Percentiles rank a stretch among this genome's conserved stretches.
These are phyloP conservation scores for Schlechtendalia chinensis DNA, from an alignment of 1,140 invertebrate genomes.

Conservation along the genomic window DNA sequence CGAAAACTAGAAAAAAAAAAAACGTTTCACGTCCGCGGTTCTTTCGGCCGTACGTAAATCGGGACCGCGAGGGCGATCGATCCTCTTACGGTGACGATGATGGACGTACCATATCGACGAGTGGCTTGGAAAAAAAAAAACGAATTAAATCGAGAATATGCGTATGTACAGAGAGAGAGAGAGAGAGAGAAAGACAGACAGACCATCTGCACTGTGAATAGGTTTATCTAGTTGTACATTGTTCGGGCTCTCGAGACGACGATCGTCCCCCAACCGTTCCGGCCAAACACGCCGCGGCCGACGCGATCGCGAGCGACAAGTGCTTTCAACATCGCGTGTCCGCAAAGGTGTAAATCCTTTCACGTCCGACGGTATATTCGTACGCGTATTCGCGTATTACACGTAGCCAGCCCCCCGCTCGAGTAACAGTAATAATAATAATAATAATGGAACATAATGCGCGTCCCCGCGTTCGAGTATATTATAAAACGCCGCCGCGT, in stretches of 20 bases:
- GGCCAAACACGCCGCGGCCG: background rate
- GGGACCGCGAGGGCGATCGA: no score
- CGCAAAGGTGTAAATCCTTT: conserved; percentile 44
- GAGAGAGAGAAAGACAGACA: background rate
- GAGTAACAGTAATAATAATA: background rate
- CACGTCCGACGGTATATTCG: background rate
- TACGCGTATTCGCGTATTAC: background rate
- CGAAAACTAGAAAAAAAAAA: no score
- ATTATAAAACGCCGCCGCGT: background rate
- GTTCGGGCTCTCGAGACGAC: background rate
- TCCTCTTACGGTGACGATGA: background rate
- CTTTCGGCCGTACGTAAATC: no score
- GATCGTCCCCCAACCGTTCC: background rate
- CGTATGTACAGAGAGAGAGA: background rate
- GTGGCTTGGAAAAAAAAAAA: background rate
- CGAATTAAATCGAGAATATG: no score
- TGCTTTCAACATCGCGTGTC: background rate
- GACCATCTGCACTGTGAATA: conserved; percentile 2
- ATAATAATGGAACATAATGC: background rate
- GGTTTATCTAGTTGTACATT: background rate
- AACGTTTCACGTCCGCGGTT: no score
- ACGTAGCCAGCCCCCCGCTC: background rate
- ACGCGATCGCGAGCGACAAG: conserved; percentile 13
- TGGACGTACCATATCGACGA: background rate
- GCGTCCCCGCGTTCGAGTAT: conserved; percentile 3